Percentiles rank a stretch among this genome's conserved stretches.
phyloP scores from a whole-genome alignment of 2,888 invertebrate genomes.

The Cephus rjabovi region DNA sequence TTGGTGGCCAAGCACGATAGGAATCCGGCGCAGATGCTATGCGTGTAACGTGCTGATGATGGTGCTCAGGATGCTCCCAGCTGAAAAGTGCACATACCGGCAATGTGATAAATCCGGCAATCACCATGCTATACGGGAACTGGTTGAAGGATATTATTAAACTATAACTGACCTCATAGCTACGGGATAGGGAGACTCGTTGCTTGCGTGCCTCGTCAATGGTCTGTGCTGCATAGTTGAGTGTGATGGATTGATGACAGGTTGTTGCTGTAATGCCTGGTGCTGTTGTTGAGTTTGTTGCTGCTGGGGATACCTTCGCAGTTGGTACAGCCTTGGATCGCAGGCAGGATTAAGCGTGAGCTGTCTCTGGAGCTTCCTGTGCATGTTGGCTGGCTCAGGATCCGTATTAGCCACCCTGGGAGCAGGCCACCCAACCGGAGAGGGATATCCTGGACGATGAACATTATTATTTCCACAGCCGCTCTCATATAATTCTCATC shows the following conservation, averaged over 20 bases:
- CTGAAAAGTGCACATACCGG: conserved; percentile 27
- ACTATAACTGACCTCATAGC: conserved; percentile 45
- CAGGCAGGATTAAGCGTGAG: conserved; percentile 84
- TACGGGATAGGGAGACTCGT: conserved; percentile 51
- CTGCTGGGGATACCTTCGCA: conserved; percentile 58
- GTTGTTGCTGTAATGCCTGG: conserved; percentile 45
- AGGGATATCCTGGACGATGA: conserved; percentile 41
- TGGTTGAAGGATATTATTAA: neutral
- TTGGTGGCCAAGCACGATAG: conserved; percentile 69
- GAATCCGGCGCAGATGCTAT: conserved; percentile 82
- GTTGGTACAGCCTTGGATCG: conserved; percentile 77
- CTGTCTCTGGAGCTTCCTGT: conserved; percentile 83
- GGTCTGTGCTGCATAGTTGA: conserved; percentile 52
- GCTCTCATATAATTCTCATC: neutral
- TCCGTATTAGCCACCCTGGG: conserved; percentile 51
- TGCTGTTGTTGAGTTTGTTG: conserved; percentile 47
- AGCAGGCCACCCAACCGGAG: conserved; percentile 55
- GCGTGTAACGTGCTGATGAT: conserved; percentile 75
- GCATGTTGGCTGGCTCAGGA: conserved; percentile 71
- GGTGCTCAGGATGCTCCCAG: conserved; percentile 52
- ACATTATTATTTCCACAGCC: neutral
- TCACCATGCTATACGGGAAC: neutral
- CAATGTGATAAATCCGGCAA: conserved; percentile 3
- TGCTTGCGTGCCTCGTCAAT: conserved; percentile 56
- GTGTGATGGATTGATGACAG: conserved; percentile 42